A percentile compares a stretch with the other conserved stretches of the same genome.
These are phyloP conservation scores for Polietes domitor DNA, from an alignment of 2,888 invertebrate species.

Conservation along the genomic window DNA sequence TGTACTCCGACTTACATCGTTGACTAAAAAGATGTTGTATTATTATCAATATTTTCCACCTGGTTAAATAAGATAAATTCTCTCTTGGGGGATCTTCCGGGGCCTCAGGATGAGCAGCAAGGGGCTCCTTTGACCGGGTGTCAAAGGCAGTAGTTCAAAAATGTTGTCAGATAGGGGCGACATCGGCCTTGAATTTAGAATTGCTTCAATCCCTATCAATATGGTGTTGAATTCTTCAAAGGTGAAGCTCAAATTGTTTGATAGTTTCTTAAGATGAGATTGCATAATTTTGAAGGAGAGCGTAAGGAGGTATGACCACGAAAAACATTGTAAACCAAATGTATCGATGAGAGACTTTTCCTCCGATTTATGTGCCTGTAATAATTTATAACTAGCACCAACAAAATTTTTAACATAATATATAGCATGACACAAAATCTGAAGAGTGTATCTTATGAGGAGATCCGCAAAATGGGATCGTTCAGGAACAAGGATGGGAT, in stretches of 20 bases:
- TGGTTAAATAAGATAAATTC: background rate
- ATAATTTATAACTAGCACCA: background rate
- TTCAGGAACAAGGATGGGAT: background rate
- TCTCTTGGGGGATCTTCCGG: background rate
- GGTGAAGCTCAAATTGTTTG: background rate
- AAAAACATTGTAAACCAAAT: background rate
- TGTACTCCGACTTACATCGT: constrained; percentile 3
- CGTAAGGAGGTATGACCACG: constrained; percentile 3
- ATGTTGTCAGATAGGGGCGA: constrained; percentile 39
- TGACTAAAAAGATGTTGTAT: background rate
- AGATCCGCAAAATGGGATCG: background rate
- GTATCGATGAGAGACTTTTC: background rate
- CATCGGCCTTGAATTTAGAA: constrained; percentile 28
- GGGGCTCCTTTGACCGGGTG: constrained; percentile 50
- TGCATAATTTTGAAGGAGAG: constrained; percentile 18
- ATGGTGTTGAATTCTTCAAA: constrained; percentile 10
- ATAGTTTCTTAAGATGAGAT: background rate
- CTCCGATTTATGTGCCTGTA: background rate
- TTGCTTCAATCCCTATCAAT: constrained; percentile 32
- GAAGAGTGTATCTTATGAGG: background rate
- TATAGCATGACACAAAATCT: background rate
- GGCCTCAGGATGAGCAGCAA: constrained; percentile 15
- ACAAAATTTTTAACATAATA: constrained; percentile 16
- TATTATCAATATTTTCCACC: background rate
- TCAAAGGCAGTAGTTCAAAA: constrained; percentile 31